Evolutionary conservation across 2,797 vertebrate genomes (phyloP).

Genomic region (Neomorphus geoffroyi): DNA sequence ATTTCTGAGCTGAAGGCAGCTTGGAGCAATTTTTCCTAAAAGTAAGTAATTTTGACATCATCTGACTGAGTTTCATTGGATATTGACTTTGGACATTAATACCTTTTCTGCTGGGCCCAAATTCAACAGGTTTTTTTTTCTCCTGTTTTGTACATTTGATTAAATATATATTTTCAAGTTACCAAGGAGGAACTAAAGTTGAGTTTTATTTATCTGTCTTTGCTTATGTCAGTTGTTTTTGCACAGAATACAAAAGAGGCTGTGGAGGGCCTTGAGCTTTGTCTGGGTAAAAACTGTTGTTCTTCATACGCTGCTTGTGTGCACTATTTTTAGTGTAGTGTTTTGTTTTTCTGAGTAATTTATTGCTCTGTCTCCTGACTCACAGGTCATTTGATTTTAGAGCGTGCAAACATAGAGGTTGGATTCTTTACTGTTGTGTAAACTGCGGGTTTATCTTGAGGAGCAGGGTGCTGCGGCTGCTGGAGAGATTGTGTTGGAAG

Average conservation of each 20-base stretch:
- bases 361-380: not conserved
- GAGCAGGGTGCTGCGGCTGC: not conserved
- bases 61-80: not conserved
- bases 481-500: not conserved
- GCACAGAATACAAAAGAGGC: not conserved
- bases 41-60: not conserved
- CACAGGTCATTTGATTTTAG: not conserved
- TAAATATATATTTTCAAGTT: not conserved
- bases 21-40: not conserved
- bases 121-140: fast-evolving
- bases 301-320: not conserved
- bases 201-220: not conserved
- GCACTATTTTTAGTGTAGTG: constrained; percentile 22
- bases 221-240: not conserved
- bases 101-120: not conserved
- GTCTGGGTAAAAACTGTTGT: not conserved
- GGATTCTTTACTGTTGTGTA: not conserved
- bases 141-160: not conserved
- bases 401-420: not conserved
- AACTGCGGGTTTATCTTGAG: not conserved
- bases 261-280: not conserved
- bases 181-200: not conserved
- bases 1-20: not conserved
- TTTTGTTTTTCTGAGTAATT: constrained; percentile 23
- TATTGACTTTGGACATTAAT: not conserved